Base-by-base conservation (phyloP, 2,113 vertebrate genomes). In the Thermophis baileyi region DNA sequence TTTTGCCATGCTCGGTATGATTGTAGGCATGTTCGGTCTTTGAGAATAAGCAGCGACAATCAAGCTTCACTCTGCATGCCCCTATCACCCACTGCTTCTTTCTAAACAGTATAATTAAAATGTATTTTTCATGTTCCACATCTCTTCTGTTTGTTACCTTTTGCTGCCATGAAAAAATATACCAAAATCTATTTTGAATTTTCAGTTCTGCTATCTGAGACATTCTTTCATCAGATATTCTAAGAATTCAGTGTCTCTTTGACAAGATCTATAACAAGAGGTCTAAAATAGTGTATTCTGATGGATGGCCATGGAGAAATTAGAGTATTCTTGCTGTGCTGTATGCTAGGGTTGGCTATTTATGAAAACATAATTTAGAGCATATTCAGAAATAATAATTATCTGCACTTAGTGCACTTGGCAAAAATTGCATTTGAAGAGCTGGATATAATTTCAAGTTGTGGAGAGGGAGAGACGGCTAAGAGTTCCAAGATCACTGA, bases 51-150 rank as follows among this genome's bases (percentile, higher is more conserved):
- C 95, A 95, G 86, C 16, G 1, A 94, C 96, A 96, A 95, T 94
- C 94, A 91, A 47, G 49, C 44, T 95, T 96, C 94, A 44, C 93
- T 96, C 93, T 91, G 44, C 88, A 47, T 90, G 24, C 47, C 50
- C 89, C 3, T 6, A 51, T 92, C 90, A 88, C 35, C 92, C 27
- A 88, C 20, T 22, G 35, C 88, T 94, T 92, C 94, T 89, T 7
- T n/a, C 30, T 94, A 94, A 96, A 93, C 93, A 92, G 53, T 91
- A 57, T 93, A 94, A 96, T 96, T 94, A 93, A 93, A 91, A 30
- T 24, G 22, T 91, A 92, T 94, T 94, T 95, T 95, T 93, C 69
- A 44, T 89, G 54, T 93, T 50, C 89, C 50, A 90, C 1, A 0
- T 63, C 30, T 92, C 95, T 89, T 74, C 69, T 47, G 54, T 49